These are phyloP conservation scores for Diarsia mendica DNA, from an alignment of 2,888 invertebrate genomes.

Conservation along the genomic window DNA sequence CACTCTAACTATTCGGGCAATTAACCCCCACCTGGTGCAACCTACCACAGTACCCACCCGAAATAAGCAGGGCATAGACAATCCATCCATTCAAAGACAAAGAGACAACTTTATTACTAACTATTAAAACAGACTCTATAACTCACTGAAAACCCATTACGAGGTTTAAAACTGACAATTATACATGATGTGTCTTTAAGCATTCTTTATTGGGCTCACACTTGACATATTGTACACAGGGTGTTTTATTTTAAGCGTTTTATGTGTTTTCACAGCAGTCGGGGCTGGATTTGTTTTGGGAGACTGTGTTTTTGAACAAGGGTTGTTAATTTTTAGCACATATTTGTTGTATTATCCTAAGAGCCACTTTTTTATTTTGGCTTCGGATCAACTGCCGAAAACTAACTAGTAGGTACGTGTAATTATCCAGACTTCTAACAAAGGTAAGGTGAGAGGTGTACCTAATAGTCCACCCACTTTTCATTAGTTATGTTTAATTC, in stretches of 20 bases:
- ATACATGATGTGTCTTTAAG: slow-evolving; percentile 79
- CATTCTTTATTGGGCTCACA: slow-evolving; percentile 81
- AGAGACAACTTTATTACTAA: slow-evolving; percentile 64
- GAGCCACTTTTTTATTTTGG: not conserved
- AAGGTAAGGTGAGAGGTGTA: too few species aligned
- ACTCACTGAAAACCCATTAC: slow-evolving; percentile 77
- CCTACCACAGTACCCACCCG: slow-evolving; percentile 36
- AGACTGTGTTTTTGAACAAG: slow-evolving; percentile 40
- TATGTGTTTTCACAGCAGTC: slow-evolving; percentile 84
- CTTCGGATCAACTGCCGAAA: not conserved
- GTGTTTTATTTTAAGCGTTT: slow-evolving; percentile 80
- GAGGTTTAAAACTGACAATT: slow-evolving; percentile 83
- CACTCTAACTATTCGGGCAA: not conserved
- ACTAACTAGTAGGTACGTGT: too few species aligned
- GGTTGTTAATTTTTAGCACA: slow-evolving; percentile 51
- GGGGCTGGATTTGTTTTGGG: slow-evolving; percentile 67
- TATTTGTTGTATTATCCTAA: not conserved
- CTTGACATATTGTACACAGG: slow-evolving; percentile 77
- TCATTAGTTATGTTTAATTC: too few species aligned
- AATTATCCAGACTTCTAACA: too few species aligned
- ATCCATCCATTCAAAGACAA: slow-evolving; percentile 61
- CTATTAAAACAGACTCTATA: slow-evolving; percentile 77
- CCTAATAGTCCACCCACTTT: too few species aligned
- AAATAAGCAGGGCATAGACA: slow-evolving; percentile 43
- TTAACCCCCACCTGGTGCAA: slow-evolving; percentile 40